Conservation (phyloP, 2,888 invertebrate genomes). For the Eupeodes luniger region DNA sequence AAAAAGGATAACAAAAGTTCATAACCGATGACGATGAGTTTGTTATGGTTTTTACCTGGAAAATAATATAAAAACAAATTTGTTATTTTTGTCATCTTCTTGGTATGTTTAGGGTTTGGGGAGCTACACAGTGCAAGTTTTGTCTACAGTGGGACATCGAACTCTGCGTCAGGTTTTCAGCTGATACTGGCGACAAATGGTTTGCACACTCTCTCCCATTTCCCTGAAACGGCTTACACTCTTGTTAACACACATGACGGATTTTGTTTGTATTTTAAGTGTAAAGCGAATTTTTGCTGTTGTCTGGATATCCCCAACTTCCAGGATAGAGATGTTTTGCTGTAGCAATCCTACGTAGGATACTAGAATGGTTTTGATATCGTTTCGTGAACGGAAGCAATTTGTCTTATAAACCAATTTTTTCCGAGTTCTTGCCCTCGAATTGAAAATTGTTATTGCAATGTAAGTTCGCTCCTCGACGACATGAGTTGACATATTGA, state of each 20-base stretch:
- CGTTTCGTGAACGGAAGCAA: slow-evolving; percentile 74
- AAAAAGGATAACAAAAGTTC: slow-evolving; percentile 56
- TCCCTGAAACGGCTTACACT: slow-evolving; percentile 7
- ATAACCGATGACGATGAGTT: slow-evolving; percentile 53
- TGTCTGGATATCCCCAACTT: slow-evolving; percentile 17
- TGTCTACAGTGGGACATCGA: slow-evolving; percentile 15
- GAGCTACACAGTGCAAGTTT: neutral
- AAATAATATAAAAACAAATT: slow-evolving; percentile 47
- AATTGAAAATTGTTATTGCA: slow-evolving; percentile 9
- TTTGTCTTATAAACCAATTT: slow-evolving; percentile 65
- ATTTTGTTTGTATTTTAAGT: slow-evolving; percentile 54
- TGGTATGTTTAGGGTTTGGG: neutral
- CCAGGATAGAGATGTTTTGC: slow-evolving; percentile 38
- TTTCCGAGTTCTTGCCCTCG: slow-evolving; percentile 36
- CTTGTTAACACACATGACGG: slow-evolving; percentile 47
- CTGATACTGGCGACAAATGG: slow-evolving; percentile 40
- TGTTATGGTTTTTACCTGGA: slow-evolving; percentile 55
- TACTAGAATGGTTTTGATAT: neutral
- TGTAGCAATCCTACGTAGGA: neutral
- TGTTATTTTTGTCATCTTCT: slow-evolving; percentile 26
- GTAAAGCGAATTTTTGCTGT: slow-evolving; percentile 13
- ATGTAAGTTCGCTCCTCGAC: slow-evolving; percentile 36
- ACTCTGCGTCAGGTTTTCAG: slow-evolving; percentile 10
- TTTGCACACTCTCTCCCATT: neutral
- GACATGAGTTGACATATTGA: slow-evolving; percentile 66